Evolutionary conservation across 2,888 invertebrate genomes (phyloP), one percentile per base, ranked within the genome.

Genomic region (Euclidia mi): DNA sequence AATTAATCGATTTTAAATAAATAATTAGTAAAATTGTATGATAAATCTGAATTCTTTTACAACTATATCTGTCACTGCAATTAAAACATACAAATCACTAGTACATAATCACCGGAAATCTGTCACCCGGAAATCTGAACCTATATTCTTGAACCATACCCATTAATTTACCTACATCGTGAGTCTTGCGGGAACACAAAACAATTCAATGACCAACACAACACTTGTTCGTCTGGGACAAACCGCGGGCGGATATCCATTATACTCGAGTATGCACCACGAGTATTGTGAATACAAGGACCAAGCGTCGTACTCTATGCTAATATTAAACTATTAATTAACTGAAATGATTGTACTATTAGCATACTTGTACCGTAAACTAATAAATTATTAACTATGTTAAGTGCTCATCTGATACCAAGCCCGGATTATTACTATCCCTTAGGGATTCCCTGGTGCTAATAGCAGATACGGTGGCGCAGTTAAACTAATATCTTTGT

Each of bases 281-380:
- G 1, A 6, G 1, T n/a, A n/a, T n/a, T n/a, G n/a, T n/a, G n/a
- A 3, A 14, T 10, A 37, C 10, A 4, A 15, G 15, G 12, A 29
- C n/a, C n/a, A n/a, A 37, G 34, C 56, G 38, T 59, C 32, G 35
- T 51, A 14, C 44, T 44, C 59, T 68, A 77, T 73, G 79, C 71
- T 67, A 76, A 79, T 82, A 74, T 72, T 66, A 62, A 64, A 70
- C 76, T 70, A 81, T 84, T 77, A 84, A 79, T 79, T 78, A 76
- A 80, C 77, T 73, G 69, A 71, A 78, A 78, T 75, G 70, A 72
- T 75, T 67, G 56, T 61, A 68, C 72, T 76, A 78, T 79, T 79
- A 80, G 61, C 61, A 49, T 53, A 41, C 60, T 40, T 62, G 71
- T 68, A 56, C 50, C 56, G 34, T 37, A 45, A 43, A 56, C 62